These are phyloP conservation scores for Drosophila mimetica DNA, from an alignment of 2,888 invertebrate species.

Conservation along the genomic window DNA sequence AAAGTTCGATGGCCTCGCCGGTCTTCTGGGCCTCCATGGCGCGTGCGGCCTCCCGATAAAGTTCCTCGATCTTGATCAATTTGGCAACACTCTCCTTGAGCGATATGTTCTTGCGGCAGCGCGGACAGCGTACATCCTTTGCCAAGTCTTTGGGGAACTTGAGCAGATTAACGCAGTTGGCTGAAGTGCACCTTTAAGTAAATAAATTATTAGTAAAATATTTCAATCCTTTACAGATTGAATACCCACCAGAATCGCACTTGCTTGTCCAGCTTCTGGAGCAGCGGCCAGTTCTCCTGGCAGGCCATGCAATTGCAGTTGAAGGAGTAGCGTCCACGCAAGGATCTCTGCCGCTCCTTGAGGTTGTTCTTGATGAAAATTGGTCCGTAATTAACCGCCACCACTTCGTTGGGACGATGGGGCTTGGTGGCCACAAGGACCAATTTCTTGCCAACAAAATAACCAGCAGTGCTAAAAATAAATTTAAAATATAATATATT, in stretches of 20 bases:
- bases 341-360: constrained; percentile 87
- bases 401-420: constrained; percentile 87
- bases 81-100: constrained; percentile 84
- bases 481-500: background rate
- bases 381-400: constrained; percentile 94
- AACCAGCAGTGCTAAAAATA: constrained; percentile 88
- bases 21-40: constrained; percentile 85
- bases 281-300: constrained; percentile 89
- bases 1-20: constrained; percentile 85
- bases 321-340: constrained; percentile 92
- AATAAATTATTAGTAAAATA: background rate
- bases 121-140: constrained; percentile 85
- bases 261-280: constrained; percentile 86
- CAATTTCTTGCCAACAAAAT: constrained; percentile 90
- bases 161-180: constrained; percentile 85
- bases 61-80: constrained; percentile 85
- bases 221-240: fast-evolving
- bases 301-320: constrained; percentile 90
- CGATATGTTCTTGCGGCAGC: constrained; percentile 85
- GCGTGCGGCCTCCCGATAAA: constrained; percentile 85
- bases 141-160: constrained; percentile 84
- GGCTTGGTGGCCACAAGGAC: constrained; percentile 89
- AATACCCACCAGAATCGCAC: constrained; percentile 81
- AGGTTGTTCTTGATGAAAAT: constrained; percentile 87
- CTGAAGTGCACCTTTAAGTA: constrained; percentile 85